phyloP scores from a whole-genome alignment of 2,888 invertebrate species.

The Limnephilus rhombicus region DNA sequence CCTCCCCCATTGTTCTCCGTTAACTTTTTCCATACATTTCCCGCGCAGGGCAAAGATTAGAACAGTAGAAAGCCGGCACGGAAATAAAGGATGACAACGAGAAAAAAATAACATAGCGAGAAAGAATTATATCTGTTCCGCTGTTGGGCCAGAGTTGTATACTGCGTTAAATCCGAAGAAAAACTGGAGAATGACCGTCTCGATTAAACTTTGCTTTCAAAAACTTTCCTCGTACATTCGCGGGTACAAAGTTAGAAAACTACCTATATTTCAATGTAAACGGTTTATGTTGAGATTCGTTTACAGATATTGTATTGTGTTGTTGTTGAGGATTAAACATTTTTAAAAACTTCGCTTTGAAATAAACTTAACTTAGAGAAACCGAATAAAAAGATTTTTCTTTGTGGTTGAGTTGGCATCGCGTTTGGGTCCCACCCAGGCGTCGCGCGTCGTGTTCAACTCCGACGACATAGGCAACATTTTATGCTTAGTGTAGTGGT shows the following conservation, averaged over 20 bases:
- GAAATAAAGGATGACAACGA: constrained; percentile 47
- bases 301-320: constrained; percentile 6
- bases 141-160: constrained; percentile 23
- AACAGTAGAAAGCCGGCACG: constrained; percentile 26
- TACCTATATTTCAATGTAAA: constrained; percentile 29
- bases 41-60: constrained; percentile 40
- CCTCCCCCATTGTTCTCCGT: constrained; percentile 43
- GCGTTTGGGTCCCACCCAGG: no score
- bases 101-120: constrained; percentile 40
- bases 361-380: not conserved
- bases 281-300: constrained; percentile 32
- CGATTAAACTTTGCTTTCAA: constrained; percentile 63
- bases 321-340: not conserved
- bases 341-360: not conserved
- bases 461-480: no score
- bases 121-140: constrained; percentile 50
- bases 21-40: constrained; percentile 49
- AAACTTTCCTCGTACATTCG: constrained; percentile 51
- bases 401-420: no score
- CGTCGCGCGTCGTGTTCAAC: no score
- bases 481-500: no score
- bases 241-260: constrained; percentile 31
- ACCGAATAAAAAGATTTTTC: no score
- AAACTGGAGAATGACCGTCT: constrained; percentile 61
- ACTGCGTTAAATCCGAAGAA: constrained; percentile 49